Evolutionary conservation across 2,113 vertebrate species (phyloP), one percentile per base, ranked within the genome.

Genomic region (Apteryx mantelli): DNA sequence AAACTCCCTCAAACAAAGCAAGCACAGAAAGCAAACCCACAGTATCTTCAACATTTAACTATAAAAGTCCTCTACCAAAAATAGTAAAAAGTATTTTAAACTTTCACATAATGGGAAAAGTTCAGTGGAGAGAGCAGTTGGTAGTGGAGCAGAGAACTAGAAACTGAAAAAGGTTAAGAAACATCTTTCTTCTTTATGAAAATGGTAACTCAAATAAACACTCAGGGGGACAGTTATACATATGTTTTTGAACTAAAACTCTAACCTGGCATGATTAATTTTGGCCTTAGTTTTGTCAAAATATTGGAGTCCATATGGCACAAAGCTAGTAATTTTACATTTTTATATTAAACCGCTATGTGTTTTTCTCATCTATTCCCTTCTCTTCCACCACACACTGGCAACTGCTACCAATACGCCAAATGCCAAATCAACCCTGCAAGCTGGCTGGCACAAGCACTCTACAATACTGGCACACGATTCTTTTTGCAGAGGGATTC

Each of bases 231-330:
- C 93, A 96, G 97, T 98, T 94, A 96, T 95, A 97, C 98, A 98
- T 98, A 98, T 98, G 98, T 96, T 98, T 98, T 98, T 98, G 97
- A 98, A 98, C 97, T 98, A 98, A 98, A 98, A 97, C 94, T 98
- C 97, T 98, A 97, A 98, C 98, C 98, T 98, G 98, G 98, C 97
- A 98, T 98, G 96, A 98, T 98, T 98, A 95, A 94, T 98, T 97
- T 96, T 98, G 98, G 98, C 97, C 98, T 98, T 98, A 90, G 97
- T 96, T 98, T 98, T 98, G 97, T 98, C 98, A 98, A 98, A 98
- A 98, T 97, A 98, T 98, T 98, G 97, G 97, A 96, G 97, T 89
- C 98, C 98, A 98, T 98, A 98, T 98, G 98, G 98, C 97, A 97
- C 88, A 89, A 97, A 98, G 97, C 97, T 98, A 98, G 98, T 98